Evolutionary conservation across 1,140 invertebrate genomes (phyloP), one percentile per base, ranked within the genome.

Genomic region (Aphelinus certus): DNA sequence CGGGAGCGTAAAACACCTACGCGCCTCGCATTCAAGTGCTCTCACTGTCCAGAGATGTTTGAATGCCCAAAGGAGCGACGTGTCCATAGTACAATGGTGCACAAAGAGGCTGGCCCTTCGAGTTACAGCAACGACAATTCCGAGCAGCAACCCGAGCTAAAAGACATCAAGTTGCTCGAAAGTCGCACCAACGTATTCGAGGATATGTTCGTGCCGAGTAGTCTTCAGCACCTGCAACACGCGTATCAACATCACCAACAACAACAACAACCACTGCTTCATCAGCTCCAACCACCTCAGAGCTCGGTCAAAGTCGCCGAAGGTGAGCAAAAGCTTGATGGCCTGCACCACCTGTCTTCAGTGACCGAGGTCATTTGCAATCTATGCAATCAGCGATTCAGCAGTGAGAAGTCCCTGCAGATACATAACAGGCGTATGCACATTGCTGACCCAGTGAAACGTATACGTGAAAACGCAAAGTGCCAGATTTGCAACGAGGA

Each of bases 31-130:
- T 91, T 90, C 79, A 91, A 90, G 71, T 92, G 91, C 80, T 83
- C 88, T 0, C 85, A 89, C 70, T 94, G 93, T 79, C 88, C 88
- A 1, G 89, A 90, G 75, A 88, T 89, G 10, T 93, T 93, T 78
- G 88, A 90, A 26, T 91, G 91, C 49, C 88, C 91, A 0, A 92
- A 92, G 73, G 92, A 93, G 79, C 85, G 92, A 53, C 84, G 92
- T 56, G 88, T 92, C 42, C 92, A 94, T 79, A 89, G 89, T 77
- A 87, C 85, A 42, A 84, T 88, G 49, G 76, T 86, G 7, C 87
- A 89, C 84, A 79, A 87, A 85, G 78, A 89, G 81, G 79, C 91
- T 84, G 84, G 85, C 43, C 84, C 87, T n/a, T 87, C 85, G 51
- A 81, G 84, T 55, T 86, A 83, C 55, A 84, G 82, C 75, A 83